A percentile compares a stretch with the other conserved stretches of the same genome.
phyloP scores from a whole-genome alignment of 1,140 invertebrate species.

The Panonychus citri region DNA sequence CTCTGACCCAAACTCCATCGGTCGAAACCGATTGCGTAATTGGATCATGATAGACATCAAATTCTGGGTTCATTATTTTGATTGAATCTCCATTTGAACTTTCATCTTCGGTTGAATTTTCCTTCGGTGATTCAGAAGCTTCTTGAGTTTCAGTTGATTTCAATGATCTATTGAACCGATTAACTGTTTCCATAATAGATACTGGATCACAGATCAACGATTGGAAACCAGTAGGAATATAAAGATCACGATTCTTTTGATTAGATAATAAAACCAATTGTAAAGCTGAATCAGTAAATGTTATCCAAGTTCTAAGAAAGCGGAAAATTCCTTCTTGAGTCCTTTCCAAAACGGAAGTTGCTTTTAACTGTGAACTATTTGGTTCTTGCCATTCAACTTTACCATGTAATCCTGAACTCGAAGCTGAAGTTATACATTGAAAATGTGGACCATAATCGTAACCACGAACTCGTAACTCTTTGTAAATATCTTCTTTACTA shows the following conservation, averaged over 20 bases:
- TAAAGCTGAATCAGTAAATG: slow-evolving; percentile 30
- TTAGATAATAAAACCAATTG: slow-evolving; percentile 12
- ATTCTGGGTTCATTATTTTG: not conserved
- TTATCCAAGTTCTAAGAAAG: slow-evolving; percentile 23
- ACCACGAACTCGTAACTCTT: slow-evolving; percentile 27
- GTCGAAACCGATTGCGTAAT: not conserved
- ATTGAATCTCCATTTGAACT: not conserved
- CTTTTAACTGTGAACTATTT: not conserved
- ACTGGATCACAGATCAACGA: slow-evolving; percentile 28
- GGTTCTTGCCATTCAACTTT: slow-evolving; percentile 22
- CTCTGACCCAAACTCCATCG: not conserved
- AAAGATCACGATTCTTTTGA: slow-evolving; percentile 44
- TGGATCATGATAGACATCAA: not conserved
- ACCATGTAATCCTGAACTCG: not conserved
- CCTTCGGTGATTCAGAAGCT: not conserved
- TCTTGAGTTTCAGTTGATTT: not conserved
- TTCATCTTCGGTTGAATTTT: not conserved
- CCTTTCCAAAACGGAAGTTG: not conserved
- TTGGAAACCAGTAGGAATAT: slow-evolving; percentile 64
- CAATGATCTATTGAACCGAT: not conserved
- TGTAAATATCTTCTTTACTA: slow-evolving; percentile 27
- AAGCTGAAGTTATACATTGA: slow-evolving; percentile 42
- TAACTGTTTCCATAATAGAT: slow-evolving; percentile 6
- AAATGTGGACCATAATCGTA: slow-evolving; percentile 41
- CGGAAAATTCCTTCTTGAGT: not conserved